phyloP scores from a whole-genome alignment of 1,140 invertebrate species.

The Leptopilina boulardi region DNA sequence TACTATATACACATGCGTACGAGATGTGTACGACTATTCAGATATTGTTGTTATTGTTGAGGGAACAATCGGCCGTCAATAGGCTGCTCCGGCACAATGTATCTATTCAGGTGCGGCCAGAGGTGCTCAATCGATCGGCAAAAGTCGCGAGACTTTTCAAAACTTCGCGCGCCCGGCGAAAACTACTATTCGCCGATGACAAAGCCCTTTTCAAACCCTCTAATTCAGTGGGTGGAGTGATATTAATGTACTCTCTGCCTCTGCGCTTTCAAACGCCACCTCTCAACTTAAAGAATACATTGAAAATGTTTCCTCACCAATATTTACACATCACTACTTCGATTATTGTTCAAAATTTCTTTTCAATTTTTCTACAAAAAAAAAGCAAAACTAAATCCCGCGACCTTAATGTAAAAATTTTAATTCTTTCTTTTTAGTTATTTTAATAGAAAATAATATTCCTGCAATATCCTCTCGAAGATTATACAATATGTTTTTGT shows the following conservation, averaged over 20 bases:
- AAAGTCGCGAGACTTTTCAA: conserved; percentile 52
- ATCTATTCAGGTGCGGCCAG: conserved; percentile 75
- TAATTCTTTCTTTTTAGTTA: too few relatives aligned
- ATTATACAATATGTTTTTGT: too few relatives aligned
- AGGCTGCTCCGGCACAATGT: conserved; percentile 74
- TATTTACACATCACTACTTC: background rate
- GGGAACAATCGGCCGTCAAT: conserved; percentile 76
- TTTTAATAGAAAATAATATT: too few relatives aligned
- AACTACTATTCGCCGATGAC: conserved; percentile 43
- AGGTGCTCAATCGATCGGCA: conserved; percentile 71
- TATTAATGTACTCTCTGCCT: conserved; percentile 14
- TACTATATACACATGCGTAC: conserved; percentile 61
- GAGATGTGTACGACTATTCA: conserved; percentile 74
- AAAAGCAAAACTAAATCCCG: too few relatives aligned
- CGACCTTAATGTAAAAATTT: too few relatives aligned
- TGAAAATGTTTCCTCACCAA: background rate
- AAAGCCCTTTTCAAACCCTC: conserved; percentile 20
- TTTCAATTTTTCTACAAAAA: background rate
- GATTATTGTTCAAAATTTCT: background rate
- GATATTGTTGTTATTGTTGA: conserved; percentile 77
- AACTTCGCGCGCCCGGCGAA: conserved; percentile 40
- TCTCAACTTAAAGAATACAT: background rate
- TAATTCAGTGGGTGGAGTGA: conserved; percentile 7
- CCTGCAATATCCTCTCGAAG: too few relatives aligned
- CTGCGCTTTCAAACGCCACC: background rate